Conservation (phyloP, 2,888 invertebrate species). For the Nymphalis c-album region DNA sequence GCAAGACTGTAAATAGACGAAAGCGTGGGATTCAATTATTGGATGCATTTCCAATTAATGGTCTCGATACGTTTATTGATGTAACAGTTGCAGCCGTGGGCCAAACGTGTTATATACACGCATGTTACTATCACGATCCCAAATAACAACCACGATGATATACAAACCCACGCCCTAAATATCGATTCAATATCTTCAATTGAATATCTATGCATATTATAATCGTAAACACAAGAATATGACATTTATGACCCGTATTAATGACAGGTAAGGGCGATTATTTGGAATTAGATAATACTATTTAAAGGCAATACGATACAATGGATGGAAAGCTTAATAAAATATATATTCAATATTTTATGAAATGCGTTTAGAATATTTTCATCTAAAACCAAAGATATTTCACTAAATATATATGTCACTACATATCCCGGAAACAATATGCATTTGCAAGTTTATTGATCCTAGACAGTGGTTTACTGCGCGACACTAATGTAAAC, state of each 20-base stretch:
- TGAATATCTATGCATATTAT: constrained; percentile 43
- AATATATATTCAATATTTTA: not conserved
- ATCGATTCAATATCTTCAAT: constrained; percentile 35
- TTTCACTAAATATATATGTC: too few relatives aligned
- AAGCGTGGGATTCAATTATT: constrained; percentile 36
- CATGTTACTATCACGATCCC: constrained; percentile 58
- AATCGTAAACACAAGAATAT: constrained; percentile 38
- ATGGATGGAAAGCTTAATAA: not conserved
- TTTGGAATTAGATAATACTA: constrained; percentile 12
- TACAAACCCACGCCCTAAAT: constrained; percentile 54
- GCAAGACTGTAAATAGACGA: constrained; percentile 18
- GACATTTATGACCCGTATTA: constrained; percentile 26
- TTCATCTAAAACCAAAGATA: not conserved
- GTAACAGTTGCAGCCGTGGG: constrained; percentile 55
- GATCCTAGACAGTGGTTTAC: constrained; percentile 25
- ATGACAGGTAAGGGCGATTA: constrained; percentile 14
- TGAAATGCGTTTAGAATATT: not conserved
- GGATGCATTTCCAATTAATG: constrained; percentile 36
- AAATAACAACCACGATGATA: constrained; percentile 49
- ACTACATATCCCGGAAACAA: constrained; percentile 12
- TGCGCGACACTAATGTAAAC: constrained; percentile 56
- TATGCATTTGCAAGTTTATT: constrained; percentile 11
- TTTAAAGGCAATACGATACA: not conserved
- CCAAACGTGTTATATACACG: constrained; percentile 53
- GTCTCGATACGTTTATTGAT: constrained; percentile 43